Evolutionary conservation across 2,113 vertebrate genomes (phyloP).

Genomic region (Nyctereutes procyonoides): DNA sequence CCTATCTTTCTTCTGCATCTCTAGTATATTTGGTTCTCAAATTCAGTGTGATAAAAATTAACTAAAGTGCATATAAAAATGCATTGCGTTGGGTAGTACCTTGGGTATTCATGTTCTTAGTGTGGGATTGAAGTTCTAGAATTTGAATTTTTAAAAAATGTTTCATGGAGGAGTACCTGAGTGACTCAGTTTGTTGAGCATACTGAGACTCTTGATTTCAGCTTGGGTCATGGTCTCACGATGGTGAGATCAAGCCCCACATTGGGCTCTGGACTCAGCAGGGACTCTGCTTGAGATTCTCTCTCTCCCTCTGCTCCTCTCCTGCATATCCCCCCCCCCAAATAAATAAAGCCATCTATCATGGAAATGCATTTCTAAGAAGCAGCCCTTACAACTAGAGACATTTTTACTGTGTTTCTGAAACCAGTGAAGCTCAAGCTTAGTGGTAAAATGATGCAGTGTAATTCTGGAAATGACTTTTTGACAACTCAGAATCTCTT

Average conservation of each 20-base stretch:
- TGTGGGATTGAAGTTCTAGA: background rate
- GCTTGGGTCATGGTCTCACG: background rate
- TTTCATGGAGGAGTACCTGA: background rate
- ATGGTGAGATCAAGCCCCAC: background rate
- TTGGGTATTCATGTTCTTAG: background rate
- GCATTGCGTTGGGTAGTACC: background rate
- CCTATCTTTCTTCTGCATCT: background rate
- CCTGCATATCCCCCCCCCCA: background rate
- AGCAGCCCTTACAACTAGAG: background rate
- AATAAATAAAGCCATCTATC: background rate
- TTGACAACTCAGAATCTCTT: background rate
- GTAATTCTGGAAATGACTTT: background rate
- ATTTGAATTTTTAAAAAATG: background rate
- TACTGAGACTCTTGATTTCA: background rate
- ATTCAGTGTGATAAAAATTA: background rate
- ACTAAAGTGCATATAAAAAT: background rate
- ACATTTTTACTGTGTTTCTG: background rate
- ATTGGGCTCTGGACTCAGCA: background rate
- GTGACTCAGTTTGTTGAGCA: background rate
- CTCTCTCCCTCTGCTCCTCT: background rate
- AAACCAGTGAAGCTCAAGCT: background rate
- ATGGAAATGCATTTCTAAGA: background rate
- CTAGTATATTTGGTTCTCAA: background rate
- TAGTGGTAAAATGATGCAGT: background rate
- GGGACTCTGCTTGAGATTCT: background rate